Evolutionary conservation across 2,888 invertebrate genomes (phyloP), one percentile per base, ranked within the genome.

Genomic region (Orthonevra nobilis): DNA sequence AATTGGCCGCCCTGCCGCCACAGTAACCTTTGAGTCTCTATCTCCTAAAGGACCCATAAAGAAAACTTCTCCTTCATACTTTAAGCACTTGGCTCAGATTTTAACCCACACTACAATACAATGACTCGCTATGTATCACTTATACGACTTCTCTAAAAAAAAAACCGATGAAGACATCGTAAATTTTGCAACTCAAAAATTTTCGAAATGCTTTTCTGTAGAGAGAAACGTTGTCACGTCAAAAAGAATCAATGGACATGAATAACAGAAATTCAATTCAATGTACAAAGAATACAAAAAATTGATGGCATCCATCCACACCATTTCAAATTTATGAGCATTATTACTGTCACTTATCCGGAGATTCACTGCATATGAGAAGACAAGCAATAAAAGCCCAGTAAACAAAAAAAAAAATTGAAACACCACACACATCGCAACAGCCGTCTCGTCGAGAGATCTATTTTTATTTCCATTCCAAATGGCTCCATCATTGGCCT

Each of bases 301-400:
- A 42, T 58, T 50, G 48, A 42, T 58, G 34, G 50, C 69, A 69
- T 58, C 48, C 69, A 58, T 69, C 69, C 23, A 26, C 46, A 26
- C 50, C 58, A 42, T 69, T 58, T 19, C 26, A 58, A 60, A 69
- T 69, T 69, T 60, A 69, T 69, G 34, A 58, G 7, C 50, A 14
- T 50, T 60, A 69, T 69, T 69, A 60, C 69, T 60, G 58, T 50
- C 69, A 69, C 69, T 69, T 69, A 60, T 69, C 40, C 58, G 26
- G n/a, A 69, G 30, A 58, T 50, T 69, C 69, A 69, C 50, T 60
- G 26, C 19, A 50, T 69, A 26, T 28, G 4, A 50, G 40, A n/a
- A 50, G 30, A 48, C 32, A 58, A 32, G 58, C 48, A 23, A 42
- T 58, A 50, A 69, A 69, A 42, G n/a, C n/a, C n/a, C n/a, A n/a